These are phyloP conservation scores for Cistogaster globosa DNA, from an alignment of 2,888 invertebrate genomes.

Conservation along the genomic window DNA sequence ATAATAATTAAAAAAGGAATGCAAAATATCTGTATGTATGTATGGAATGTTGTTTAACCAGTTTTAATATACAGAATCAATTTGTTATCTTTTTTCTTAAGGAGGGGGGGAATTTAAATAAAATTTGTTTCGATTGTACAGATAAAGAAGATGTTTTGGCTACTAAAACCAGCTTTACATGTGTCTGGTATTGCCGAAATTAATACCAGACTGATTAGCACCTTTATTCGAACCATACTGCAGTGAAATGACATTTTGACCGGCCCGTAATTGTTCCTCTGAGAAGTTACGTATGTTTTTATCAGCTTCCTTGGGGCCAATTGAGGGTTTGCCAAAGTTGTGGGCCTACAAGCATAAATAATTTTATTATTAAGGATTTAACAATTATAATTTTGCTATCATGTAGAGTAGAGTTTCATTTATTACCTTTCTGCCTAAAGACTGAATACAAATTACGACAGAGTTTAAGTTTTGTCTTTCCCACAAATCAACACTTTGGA, in stretches of 20 bases:
- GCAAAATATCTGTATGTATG: constrained; percentile 39
- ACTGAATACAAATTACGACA: constrained; percentile 96
- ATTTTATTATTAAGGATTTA: not conserved
- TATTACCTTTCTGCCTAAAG: constrained; percentile 95
- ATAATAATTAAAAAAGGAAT: constrained; percentile 59
- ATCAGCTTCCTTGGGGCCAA: constrained; percentile 98
- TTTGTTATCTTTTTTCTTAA: constrained; percentile 71
- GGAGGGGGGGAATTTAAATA: constrained; percentile 55
- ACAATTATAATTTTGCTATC: too few species aligned
- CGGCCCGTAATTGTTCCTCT: constrained; percentile 96
- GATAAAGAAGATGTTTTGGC: constrained; percentile 6
- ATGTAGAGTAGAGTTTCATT: constrained; percentile 9
- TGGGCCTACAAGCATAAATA: constrained; percentile 86
- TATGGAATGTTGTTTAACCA: constrained; percentile 67
- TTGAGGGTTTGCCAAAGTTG: constrained; percentile 92
- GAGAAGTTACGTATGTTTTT: constrained; percentile 97
- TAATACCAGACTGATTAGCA: constrained; percentile 97
- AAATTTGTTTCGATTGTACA: constrained; percentile 44
- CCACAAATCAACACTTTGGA: constrained; percentile 99
- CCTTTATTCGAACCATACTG: constrained; percentile 99
- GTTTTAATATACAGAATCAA: constrained; percentile 56
- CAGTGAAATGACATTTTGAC: constrained; percentile 95
- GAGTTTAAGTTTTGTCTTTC: constrained; percentile 98
- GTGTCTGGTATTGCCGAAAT: constrained; percentile 98
- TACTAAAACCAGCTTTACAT: constrained; percentile 87